Conservation (phyloP, 2,797 vertebrate species). For the Smutsia gigantea region DNA sequence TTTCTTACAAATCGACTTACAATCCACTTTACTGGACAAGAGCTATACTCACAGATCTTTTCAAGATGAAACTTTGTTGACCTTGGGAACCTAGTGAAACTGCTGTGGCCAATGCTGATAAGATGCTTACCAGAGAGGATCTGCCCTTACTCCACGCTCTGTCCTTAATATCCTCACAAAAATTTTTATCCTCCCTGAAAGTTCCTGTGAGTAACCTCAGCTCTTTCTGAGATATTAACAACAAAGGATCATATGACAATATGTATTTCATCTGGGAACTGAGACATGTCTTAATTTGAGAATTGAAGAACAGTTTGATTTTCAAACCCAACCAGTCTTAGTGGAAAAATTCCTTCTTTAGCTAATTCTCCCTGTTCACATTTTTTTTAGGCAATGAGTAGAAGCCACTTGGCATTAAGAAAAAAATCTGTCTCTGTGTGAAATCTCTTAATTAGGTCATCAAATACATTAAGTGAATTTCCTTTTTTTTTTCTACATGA, state of each 20-base stretch:
- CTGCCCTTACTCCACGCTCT: background rate
- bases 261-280: background rate
- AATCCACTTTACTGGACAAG: background rate
- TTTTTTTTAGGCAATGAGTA: background rate
- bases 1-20: background rate
- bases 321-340: background rate
- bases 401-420: background rate
- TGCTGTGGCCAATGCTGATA: background rate
- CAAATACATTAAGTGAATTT: background rate
- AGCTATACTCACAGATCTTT: background rate
- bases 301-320: background rate
- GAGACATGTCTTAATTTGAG: background rate
- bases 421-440: background rate
- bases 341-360: background rate
- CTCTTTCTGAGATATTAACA: background rate
- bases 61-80: background rate
- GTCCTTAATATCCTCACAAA: background rate
- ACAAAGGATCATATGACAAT: background rate
- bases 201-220: background rate
- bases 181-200: background rate
- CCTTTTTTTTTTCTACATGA: background rate
- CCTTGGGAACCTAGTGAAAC: background rate
- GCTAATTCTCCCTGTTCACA: background rate
- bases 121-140: background rate
- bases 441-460: background rate